These are phyloP conservation scores for Anas platyrhynchos DNA, from an alignment of 2,113 vertebrate genomes.

Conservation along the genomic window DNA sequence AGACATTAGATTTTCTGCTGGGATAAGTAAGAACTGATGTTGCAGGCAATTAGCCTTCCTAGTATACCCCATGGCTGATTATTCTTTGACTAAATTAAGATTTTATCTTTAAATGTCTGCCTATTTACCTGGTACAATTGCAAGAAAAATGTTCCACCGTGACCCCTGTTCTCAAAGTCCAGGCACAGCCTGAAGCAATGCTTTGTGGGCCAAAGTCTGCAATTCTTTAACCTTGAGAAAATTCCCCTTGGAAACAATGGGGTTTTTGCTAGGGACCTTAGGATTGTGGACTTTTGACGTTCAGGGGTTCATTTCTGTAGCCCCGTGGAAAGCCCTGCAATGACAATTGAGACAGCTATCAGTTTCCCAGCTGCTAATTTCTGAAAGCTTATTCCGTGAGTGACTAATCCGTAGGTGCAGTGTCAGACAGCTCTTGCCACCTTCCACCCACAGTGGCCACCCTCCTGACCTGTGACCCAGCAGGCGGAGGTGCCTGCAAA, in stretches of 20 bases:
- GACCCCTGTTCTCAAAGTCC: neutral
- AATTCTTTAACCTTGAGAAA: neutral
- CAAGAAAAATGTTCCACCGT: conserved; percentile 12
- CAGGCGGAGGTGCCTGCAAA: neutral
- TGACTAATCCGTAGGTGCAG: neutral
- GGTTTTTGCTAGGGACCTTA: neutral
- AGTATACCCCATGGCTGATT: neutral
- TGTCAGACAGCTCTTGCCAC: neutral
- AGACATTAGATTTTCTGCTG: neutral
- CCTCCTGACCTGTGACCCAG: neutral
- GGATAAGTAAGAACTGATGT: neutral
- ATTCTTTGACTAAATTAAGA: neutral
- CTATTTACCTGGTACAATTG: neutral
- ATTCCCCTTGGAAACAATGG: neutral
- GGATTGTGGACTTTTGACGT: neutral
- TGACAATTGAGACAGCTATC: neutral
- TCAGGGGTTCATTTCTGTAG: neutral
- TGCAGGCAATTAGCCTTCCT: neutral
- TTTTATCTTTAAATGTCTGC: conserved; percentile 8
- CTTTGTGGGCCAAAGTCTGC: neutral
- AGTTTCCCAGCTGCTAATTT: neutral
- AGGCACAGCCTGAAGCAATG: neutral
- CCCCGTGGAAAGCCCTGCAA: neutral
- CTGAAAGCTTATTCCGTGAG: neutral
- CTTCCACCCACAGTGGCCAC: neutral